A percentile compares a stretch with the other conserved stretches of the same genome.
Evolutionary conservation across 2,797 vertebrate species (phyloP).

Genomic region (Manis javanica): DNA sequence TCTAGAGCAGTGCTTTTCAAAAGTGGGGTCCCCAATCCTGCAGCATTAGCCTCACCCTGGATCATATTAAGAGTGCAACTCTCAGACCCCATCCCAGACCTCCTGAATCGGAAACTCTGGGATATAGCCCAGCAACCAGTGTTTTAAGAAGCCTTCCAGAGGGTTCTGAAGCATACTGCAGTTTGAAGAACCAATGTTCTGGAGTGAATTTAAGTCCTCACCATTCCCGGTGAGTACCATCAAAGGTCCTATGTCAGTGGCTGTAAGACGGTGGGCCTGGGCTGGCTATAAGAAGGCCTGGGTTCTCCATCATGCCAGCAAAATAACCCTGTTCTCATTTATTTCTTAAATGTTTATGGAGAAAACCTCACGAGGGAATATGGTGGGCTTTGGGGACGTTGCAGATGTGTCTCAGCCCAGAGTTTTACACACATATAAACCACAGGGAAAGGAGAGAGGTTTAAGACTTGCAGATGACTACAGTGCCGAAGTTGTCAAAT

Average conservation of each 20-base stretch:
- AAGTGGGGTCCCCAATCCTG: not conserved
- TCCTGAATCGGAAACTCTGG: not conserved
- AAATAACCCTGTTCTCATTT: not conserved
- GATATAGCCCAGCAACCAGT: not conserved
- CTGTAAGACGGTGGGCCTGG: not conserved
- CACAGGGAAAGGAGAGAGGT: not conserved
- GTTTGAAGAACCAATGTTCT: not conserved
- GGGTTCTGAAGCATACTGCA: not conserved
- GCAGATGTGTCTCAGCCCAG: not conserved
- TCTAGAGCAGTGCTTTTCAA: not conserved
- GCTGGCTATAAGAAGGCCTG: not conserved
- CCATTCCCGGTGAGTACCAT: fast-evolving
- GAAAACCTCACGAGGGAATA: not conserved
- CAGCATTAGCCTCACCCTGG: not conserved
- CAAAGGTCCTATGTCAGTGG: not conserved
- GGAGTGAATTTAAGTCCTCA: not conserved
- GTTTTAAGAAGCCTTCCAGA: not conserved
- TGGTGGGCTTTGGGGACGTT: not conserved
- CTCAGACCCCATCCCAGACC: not conserved
- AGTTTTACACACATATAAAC: not conserved
- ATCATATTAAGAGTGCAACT: not conserved
- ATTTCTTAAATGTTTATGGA: not conserved
- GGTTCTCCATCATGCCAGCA: not conserved
- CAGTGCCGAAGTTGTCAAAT: not conserved
- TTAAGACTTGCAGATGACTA: not conserved